Evolutionary conservation across 2,113 vertebrate species (phyloP), one percentile per base, ranked within the genome.

Genomic region (Ceyx margarethae): DNA sequence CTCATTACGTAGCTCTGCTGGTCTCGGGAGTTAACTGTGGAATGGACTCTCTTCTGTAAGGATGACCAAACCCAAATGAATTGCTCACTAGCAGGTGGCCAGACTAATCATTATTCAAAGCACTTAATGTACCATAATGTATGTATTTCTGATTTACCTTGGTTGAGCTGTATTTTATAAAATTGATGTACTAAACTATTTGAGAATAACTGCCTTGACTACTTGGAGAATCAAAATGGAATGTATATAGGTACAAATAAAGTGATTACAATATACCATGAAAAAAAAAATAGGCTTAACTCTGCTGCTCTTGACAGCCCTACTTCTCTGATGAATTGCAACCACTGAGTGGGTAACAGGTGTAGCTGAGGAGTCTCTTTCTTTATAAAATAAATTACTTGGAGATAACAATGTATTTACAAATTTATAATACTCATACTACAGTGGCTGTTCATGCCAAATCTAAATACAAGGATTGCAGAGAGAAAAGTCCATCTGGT

Each of bases 101-200:
- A 91, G 90, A 64, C 85, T 91, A 96, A 87, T 81, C 51, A 46
- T 86, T 95, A 72, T 86, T 96, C 78, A 94, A 91, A 97, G 90
- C 89, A 95, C 95, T 96, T 95, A 95, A 88, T 97, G 97, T 98
- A 97, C 87, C 68, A 97, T 97, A 97, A 89, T 97, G 95, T 98
- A 95, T 96, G 96, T 97, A 96, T 98, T 97, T 98, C 93, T 96
- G 91, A 91, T 80, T 54, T 97, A 96, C 87, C 67, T 97, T 95
- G 90, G 93, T 97, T 94, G 64, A 94, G 57, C 64, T 97, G 92
- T 93, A 85, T 98, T 98, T 98, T 98, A 97, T 98, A 98, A 96
- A 81, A 93, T 72, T 87, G 74, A 93, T 90, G 91, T 97, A 94
- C 96, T 98, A 96, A 97, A 87, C 82, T 94, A 87, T 97, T 97